These are phyloP conservation scores for Asobara japonica DNA, from an alignment of 1,140 invertebrate species.

Conservation along the genomic window DNA sequence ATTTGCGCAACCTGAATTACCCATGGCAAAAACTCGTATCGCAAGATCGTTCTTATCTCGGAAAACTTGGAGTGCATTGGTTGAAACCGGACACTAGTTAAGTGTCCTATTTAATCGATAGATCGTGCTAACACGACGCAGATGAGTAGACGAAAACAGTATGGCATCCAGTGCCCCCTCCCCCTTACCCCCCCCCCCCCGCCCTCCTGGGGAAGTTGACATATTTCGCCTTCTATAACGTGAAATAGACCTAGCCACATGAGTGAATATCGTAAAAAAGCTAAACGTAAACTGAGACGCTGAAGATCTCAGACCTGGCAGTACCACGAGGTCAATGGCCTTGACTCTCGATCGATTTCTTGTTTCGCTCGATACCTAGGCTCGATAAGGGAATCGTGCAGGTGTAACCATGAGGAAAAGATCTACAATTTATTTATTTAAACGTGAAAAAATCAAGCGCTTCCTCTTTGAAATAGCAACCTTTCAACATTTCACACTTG, in stretches of 20 bases:
- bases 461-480: not conserved
- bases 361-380: slow-evolving; percentile 13
- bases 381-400: slow-evolving; percentile 23
- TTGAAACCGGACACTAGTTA: not conserved
- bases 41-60: not conserved
- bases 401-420: slow-evolving; percentile 13
- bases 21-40: not conserved
- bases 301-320: not conserved
- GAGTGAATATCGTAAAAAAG: not conserved
- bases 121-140: not conserved
- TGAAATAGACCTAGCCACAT: not conserved
- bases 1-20: not conserved
- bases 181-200: no score
- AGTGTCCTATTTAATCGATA: slow-evolving; percentile 5
- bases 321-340: slow-evolving; percentile 9
- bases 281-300: not conserved
- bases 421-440: not conserved
- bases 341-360: slow-evolving; percentile 29
- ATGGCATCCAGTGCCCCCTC: not conserved
- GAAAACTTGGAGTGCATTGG: slow-evolving; percentile 10
- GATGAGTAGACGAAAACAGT: not conserved
- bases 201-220: not conserved
- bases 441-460: not conserved
- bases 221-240: not conserved
- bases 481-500: slow-evolving; percentile 6